Conservation (phyloP, 2,888 invertebrate species). For the Barypeithes pellucidus region DNA sequence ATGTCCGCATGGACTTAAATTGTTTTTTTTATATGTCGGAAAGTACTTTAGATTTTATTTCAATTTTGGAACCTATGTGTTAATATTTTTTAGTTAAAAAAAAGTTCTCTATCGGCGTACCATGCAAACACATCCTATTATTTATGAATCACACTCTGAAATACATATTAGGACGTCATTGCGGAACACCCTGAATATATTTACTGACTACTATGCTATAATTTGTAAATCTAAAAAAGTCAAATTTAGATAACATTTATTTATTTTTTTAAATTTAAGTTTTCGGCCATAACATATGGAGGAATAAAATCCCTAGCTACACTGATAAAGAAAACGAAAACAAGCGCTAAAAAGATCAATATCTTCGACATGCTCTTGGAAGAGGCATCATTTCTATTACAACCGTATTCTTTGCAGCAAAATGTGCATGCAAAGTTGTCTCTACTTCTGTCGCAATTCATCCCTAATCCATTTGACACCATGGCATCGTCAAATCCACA, state of each 20-base stretch:
- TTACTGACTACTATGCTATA: too few relatives aligned
- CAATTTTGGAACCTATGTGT: too few relatives aligned
- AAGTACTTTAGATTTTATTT: too few relatives aligned
- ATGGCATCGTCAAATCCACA: conserved; percentile 69
- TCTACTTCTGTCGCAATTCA: conserved; percentile 68
- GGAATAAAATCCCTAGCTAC: conserved; percentile 48
- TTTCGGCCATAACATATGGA: conserved; percentile 41
- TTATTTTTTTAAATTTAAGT: conserved; percentile 35
- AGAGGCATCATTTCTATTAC: conserved; percentile 64
- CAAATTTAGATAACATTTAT: neutral
- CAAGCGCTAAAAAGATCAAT: conserved; percentile 22
- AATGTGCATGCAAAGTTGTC: conserved; percentile 69
- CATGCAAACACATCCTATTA: too few relatives aligned
- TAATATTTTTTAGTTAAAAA: too few relatives aligned
- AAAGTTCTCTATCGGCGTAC: too few relatives aligned
- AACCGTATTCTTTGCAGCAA: conserved; percentile 69
- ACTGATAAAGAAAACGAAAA: conserved; percentile 40
- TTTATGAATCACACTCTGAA: too few relatives aligned
- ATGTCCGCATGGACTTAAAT: too few relatives aligned
- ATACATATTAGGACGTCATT: too few relatives aligned
- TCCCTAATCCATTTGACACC: conserved; percentile 67
- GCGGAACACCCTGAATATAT: too few relatives aligned
- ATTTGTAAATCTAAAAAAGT: too few relatives aligned
- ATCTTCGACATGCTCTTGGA: neutral
- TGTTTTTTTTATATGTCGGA: too few relatives aligned